Evolutionary conservation across 2,797 vertebrate species (phyloP), one percentile per base, ranked within the genome.

Genomic region (Muscicapa striata): DNA sequence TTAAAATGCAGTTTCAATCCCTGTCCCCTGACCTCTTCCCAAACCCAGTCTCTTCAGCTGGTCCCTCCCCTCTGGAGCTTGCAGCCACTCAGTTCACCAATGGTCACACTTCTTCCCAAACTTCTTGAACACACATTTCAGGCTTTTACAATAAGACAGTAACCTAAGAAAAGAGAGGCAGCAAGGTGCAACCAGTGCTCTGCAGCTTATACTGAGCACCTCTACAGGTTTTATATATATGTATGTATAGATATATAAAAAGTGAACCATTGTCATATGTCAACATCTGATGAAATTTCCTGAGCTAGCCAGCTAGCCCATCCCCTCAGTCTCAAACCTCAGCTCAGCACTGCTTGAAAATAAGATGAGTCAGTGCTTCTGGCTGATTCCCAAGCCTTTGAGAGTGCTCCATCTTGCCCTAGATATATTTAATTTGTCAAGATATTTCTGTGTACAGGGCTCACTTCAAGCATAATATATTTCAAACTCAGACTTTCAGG

Each of bases 301-400:
- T 75, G 54, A 87, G 38, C 22, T 54, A 92, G 19, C 61, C 72
- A 87, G 38, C 26, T 54, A 87, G 14, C 61, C 68, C 34, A 54
- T 78, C 58, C 79, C 73, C 34, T 34, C 34, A 34, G 34, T 34
- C 34, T 34, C 75, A 94, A 83, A 83, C 58, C 48, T 63, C 67
- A 63, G 54, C 46, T 87, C 70, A 69, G 29, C 48, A 17, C 43
- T 84, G 21, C 64, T 54, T 80, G 52, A 82, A 91, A 86, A 59
- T 57, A 73, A 51, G 26, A 63, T 57, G 90, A 93, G 72, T 93
- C 81, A 80, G 38, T 70, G 52, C 27, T 96, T 41, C 86, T 95
- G 92, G 70, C 84, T 67, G 66, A 63, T 80, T 94, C 78, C 89
- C 89, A 95, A 95, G 61, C 48, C 49, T 85, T 80, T 84, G 38